Percentiles rank a stretch among this genome's conserved stretches.
phyloP scores from a whole-genome alignment of 2,113 vertebrate genomes.

The Seriola dumerili region DNA sequence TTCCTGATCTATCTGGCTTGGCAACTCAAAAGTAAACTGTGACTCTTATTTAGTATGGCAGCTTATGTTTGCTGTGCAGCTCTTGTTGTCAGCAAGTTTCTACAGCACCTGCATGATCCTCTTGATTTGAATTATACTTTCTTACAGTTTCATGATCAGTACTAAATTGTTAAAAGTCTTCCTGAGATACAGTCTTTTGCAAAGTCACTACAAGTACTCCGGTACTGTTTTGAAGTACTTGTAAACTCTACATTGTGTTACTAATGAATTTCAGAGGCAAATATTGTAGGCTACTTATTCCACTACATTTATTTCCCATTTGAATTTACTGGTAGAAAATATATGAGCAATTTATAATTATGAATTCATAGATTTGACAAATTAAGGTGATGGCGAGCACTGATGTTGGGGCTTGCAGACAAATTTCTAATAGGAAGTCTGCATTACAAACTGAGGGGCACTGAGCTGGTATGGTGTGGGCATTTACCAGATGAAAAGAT shows the following conservation, averaged over 20 bases:
- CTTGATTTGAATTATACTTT: neutral
- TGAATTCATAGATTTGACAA: neutral
- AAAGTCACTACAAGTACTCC: neutral
- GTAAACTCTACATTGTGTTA: neutral
- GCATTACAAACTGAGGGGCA: neutral
- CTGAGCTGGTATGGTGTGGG: neutral
- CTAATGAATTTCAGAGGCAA: neutral
- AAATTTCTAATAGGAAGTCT: no score
- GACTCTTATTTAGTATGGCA: neutral
- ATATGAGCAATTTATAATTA: neutral
- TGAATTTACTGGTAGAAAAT: neutral
- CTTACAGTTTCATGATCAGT: neutral
- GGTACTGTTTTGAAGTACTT: neutral
- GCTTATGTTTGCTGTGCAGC: slow-evolving; percentile 10
- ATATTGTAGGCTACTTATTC: neutral
- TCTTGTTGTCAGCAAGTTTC: slow-evolving; percentile 4
- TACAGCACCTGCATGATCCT: neutral
- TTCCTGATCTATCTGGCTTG: slow-evolving; percentile 29
- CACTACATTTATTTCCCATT: neutral
- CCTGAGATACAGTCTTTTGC: neutral
- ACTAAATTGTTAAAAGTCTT: neutral
- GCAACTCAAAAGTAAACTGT: slow-evolving; percentile 38
- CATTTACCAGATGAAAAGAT: neutral
- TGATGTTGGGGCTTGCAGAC: no score
- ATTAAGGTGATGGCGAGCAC: neutral